phyloP scores from a whole-genome alignment of 1,140 invertebrate genomes.

The Nasonia giraulti region DNA sequence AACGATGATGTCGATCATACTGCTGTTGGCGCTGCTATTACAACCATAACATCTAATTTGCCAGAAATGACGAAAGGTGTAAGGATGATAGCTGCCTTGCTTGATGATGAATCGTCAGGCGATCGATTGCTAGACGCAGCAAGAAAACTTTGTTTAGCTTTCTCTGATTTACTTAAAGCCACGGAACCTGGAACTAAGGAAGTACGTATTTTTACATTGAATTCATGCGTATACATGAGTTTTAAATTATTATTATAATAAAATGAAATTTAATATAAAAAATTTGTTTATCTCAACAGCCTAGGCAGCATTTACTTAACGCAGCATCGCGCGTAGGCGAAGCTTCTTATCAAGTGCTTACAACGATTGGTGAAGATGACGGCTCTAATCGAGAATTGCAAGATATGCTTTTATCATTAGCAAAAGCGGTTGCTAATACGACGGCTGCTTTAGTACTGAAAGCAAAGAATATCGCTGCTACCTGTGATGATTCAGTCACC shows the following conservation, averaged over 20 bases:
- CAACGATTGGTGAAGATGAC: slow-evolving; percentile 94
- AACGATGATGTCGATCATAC: slow-evolving; percentile 92
- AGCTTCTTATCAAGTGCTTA: slow-evolving; percentile 94
- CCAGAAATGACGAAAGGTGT: slow-evolving; percentile 97
- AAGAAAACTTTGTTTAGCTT: slow-evolving; percentile 91
- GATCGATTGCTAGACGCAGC: slow-evolving; percentile 94
- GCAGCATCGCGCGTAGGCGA: slow-evolving; percentile 97
- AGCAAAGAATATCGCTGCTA: slow-evolving; percentile 94
- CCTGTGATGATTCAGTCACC: slow-evolving; percentile 83
- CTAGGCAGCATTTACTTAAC: slow-evolving; percentile 92
- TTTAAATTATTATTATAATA: background rate
- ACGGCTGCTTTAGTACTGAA: slow-evolving; percentile 96
- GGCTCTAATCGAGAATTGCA: slow-evolving; percentile 85
- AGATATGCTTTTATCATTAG: slow-evolving; percentile 91
- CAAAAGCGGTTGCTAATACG: slow-evolving; percentile 97
- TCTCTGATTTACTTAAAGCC: slow-evolving; percentile 94
- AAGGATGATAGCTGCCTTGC: slow-evolving; percentile 94
- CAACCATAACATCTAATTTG: slow-evolving; percentile 96
- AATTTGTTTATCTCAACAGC: slow-evolving; percentile 74
- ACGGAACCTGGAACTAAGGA: slow-evolving; percentile 95
- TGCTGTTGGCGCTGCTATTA: slow-evolving; percentile 97
- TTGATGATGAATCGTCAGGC: slow-evolving; percentile 88
- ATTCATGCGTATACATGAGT: background rate
- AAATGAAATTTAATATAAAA: background rate
- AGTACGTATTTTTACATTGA: slow-evolving; percentile 69